A percentile compares a stretch with the other conserved stretches of the same genome.
These are phyloP conservation scores for Saturnia japonica DNA, from an alignment of 2,888 invertebrate species.

Conservation along the genomic window DNA sequence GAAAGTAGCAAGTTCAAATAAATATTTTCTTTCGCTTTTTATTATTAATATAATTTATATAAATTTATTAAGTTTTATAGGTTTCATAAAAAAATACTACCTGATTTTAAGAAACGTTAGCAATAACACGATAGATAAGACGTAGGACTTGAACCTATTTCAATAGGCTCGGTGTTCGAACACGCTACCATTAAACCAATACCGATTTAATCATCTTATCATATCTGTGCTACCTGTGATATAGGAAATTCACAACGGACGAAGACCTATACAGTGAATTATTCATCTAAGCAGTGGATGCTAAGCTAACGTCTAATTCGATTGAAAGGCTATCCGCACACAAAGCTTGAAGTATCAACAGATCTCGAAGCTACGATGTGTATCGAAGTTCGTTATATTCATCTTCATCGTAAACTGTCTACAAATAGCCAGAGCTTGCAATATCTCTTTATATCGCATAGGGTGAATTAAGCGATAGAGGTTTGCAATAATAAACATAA, in stretches of 20 bases:
- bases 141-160: too few relatives aligned
- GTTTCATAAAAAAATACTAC: too few relatives aligned
- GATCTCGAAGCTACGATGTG: background rate
- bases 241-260: background rate
- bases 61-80: too few relatives aligned
- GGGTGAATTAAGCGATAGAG: background rate
- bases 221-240: background rate
- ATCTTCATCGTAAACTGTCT: background rate
- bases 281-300: background rate
- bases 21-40: too few relatives aligned
- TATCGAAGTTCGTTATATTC: background rate
- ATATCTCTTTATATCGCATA: background rate
- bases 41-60: too few relatives aligned
- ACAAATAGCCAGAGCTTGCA: background rate
- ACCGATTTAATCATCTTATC: background rate
- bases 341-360: background rate
- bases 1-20: too few relatives aligned
- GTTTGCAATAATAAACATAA: background rate
- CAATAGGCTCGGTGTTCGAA: background rate
- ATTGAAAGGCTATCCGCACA: background rate
- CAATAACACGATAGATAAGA: too few relatives aligned
- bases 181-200: background rate
- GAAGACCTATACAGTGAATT: background rate
- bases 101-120: too few relatives aligned
- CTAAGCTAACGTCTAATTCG: slow-evolving; percentile 11